Evolutionary conservation across 2,797 vertebrate genomes (phyloP).

Genomic region (Poeciliopsis presidionis): DNA sequence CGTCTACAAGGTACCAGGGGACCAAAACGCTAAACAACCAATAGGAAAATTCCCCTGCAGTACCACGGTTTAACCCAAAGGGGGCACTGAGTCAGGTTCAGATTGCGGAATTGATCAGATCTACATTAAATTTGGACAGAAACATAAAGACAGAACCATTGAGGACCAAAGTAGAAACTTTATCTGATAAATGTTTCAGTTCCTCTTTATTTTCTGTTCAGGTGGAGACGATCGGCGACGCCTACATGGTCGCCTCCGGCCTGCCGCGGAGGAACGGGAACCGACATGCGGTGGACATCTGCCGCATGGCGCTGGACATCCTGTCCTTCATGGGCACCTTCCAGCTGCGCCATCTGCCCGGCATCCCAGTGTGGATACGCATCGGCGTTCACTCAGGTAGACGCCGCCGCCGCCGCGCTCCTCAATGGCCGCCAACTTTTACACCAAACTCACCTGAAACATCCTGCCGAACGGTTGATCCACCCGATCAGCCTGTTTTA

Average conservation of each 20-base stretch:
- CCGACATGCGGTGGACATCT: constrained; percentile 92
- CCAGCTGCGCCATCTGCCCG: constrained; percentile 89
- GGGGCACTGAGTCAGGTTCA: no score
- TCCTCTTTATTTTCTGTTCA: constrained; percentile 45
- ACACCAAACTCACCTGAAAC: neutral
- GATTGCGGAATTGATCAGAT: no score
- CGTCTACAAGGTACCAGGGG: constrained; percentile 90
- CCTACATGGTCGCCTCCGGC: constrained; percentile 96
- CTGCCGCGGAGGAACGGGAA: constrained; percentile 92
- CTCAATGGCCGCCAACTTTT: neutral
- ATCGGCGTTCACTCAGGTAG: constrained; percentile 96
- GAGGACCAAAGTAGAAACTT: no score
- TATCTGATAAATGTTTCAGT: no score
- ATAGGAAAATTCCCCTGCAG: no score
- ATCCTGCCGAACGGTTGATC: neutral
- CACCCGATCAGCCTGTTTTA: neutral
- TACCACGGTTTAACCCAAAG: no score
- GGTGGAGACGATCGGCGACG: constrained; percentile 98
- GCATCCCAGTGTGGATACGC: constrained; percentile 95
- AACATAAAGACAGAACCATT: no score
- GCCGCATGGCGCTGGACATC: constrained; percentile 95
- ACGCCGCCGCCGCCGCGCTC: no score
- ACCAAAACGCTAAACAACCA: no score
- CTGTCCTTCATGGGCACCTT: constrained; percentile 93
- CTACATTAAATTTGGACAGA: no score